phyloP scores from a whole-genome alignment of 2,797 vertebrate genomes.

The Lithobates pipiens region DNA sequence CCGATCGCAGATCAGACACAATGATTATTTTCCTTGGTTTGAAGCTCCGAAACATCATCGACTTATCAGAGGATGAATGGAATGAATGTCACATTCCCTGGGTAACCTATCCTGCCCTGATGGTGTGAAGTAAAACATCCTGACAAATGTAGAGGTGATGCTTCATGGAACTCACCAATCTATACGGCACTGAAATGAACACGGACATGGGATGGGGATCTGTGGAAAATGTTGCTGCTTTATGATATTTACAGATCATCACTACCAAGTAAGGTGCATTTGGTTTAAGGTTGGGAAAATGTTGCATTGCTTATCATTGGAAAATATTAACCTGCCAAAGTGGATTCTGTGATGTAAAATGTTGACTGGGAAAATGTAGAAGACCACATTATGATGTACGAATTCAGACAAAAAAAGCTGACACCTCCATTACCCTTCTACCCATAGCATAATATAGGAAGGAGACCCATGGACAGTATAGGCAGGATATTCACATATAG shows the following conservation, averaged over 20 bases:
- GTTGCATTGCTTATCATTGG: no score
- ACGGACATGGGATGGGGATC: neutral
- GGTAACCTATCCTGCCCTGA: conserved; percentile 37
- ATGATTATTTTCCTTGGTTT: conserved; percentile 50
- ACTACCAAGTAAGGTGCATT: neutral
- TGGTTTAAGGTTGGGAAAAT: neutral
- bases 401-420: no score
- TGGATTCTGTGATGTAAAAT: no score
- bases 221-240: neutral
- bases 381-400: no score
- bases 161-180: conserved; percentile 1
- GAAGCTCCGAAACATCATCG: neutral
- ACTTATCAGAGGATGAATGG: neutral
- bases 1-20: neutral
- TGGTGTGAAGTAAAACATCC: conserved; percentile 47
- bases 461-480: no score
- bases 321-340: no score
- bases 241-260: neutral
- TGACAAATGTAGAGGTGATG: conserved; percentile 37
- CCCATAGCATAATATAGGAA: no score
- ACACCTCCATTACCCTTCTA: no score
- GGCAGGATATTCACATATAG: no score
- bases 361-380: no score
- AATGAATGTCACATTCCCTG: conserved; percentile 2
- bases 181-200: neutral